phyloP scores from a whole-genome alignment of 2,797 vertebrate genomes.

The Lates japonicus region DNA sequence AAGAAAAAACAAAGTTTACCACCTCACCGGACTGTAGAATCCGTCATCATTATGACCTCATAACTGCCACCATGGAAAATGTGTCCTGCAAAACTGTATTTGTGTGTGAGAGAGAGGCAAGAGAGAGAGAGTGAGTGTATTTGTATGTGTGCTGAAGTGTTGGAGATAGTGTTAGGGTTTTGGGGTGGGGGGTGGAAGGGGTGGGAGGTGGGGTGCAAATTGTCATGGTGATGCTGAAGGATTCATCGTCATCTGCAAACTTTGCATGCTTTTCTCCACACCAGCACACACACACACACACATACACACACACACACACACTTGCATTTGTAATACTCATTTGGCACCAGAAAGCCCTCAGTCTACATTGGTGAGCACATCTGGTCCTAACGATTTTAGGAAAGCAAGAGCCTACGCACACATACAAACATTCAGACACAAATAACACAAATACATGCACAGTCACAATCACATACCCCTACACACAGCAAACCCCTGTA shows the following conservation, averaged over 20 bases:
- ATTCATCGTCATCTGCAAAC: not conserved
- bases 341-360: not conserved
- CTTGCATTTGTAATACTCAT: not conserved
- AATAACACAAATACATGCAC: slow-evolving; percentile 35
- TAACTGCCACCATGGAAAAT: slow-evolving; percentile 47
- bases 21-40: slow-evolving; percentile 25
- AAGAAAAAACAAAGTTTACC: slow-evolving; percentile 47
- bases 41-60: slow-evolving; percentile 63
- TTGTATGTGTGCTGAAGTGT: not conserved
- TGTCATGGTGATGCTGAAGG: not conserved
- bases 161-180: not conserved
- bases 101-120: not conserved
- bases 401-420: slow-evolving; percentile 43
- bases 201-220: not conserved
- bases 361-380: not conserved
- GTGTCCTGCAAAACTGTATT: slow-evolving; percentile 5
- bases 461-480: slow-evolving; percentile 58
- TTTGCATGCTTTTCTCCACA: slow-evolving; percentile 1
- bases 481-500: slow-evolving; percentile 29
- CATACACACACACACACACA: not conserved
- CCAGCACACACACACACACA: slow-evolving; percentile 22
- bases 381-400: slow-evolving; percentile 26
- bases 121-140: not conserved
- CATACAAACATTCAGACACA: slow-evolving; percentile 36
- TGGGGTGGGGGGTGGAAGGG: no score